A percentile compares a stretch with the other conserved stretches of the same genome.
Conservation (phyloP, 2,888 invertebrate genomes). For the Notodonta ziczac region DNA sequence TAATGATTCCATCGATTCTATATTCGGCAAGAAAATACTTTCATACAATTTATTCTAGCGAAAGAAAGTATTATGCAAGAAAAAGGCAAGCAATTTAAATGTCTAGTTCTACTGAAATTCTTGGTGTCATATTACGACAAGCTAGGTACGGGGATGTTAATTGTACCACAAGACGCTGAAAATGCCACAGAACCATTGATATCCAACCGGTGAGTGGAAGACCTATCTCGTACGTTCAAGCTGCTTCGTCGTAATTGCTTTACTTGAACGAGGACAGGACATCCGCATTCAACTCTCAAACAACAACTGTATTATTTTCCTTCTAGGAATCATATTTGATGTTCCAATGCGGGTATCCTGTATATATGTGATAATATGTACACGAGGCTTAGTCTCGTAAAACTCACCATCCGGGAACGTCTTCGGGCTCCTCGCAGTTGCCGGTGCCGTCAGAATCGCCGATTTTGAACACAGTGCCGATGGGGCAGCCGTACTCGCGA, state of each 20-base stretch:
- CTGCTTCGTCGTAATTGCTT: constrained; percentile 56
- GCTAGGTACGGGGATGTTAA: constrained; percentile 58
- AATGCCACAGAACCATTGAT: constrained; percentile 66
- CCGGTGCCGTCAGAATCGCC: constrained; percentile 95
- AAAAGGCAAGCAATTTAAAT: background rate
- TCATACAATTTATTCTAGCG: background rate
- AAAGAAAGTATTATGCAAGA: background rate
- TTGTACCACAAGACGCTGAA: constrained; percentile 54
- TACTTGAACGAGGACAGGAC: constrained; percentile 62
- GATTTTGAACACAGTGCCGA: constrained; percentile 98
- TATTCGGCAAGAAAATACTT: background rate
- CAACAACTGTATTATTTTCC: constrained; percentile 2
- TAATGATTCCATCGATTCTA: background rate
- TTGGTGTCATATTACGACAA: constrained; percentile 41
- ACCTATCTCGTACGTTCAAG: constrained; percentile 58
- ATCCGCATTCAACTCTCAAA: constrained; percentile 43
- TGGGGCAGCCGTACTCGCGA: constrained; percentile 97
- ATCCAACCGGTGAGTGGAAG: constrained; percentile 66
- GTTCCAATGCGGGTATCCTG: constrained; percentile 36
- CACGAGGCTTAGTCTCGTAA: constrained; percentile 16
- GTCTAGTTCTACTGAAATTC: constrained; percentile 17
- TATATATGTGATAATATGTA: constrained; percentile 32
- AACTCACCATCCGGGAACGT: constrained; percentile 97
- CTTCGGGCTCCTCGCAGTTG: constrained; percentile 97
- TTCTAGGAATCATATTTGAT: background rate